These are phyloP conservation scores for Thripadectes ignobilis DNA, from an alignment of 2,797 vertebrate genomes.

Conservation along the genomic window DNA sequence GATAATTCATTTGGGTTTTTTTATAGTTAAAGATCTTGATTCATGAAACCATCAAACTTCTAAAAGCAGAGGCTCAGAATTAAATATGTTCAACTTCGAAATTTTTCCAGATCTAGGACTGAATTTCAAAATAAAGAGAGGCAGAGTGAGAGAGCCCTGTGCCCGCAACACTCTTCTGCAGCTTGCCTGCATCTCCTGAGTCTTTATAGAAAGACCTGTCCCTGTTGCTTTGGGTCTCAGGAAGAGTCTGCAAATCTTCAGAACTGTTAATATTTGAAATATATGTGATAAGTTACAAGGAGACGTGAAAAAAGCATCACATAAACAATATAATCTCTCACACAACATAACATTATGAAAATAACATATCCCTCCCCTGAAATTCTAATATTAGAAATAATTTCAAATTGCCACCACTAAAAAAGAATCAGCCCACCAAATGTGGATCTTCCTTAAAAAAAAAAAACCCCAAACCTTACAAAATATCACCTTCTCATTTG, in stretches of 20 bases:
- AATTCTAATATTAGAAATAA: neutral
- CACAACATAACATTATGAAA: neutral
- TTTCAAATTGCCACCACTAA: neutral
- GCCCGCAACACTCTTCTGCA: neutral
- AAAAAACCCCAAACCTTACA: neutral
- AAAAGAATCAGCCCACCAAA: neutral
- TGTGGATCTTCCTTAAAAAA: neutral
- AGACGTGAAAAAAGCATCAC: neutral
- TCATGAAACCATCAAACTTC: neutral
- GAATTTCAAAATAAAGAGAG: neutral
- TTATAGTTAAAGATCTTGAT: neutral
- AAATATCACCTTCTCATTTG: neutral
- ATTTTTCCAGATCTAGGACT: neutral
- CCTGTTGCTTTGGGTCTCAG: neutral
- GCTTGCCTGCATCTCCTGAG: neutral
- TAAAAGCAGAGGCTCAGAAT: neutral
- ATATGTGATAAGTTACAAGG: neutral
- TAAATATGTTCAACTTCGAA: neutral
- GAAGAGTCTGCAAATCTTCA: neutral
- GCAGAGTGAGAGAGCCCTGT: neutral
- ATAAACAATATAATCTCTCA: neutral
- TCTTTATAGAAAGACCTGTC: neutral
- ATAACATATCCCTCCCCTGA: neutral
- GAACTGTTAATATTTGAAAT: neutral
- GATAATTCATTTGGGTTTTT: neutral